Evolutionary conservation across 2,797 vertebrate genomes (phyloP).

Genomic region (Hypotaenidia okinawae): DNA sequence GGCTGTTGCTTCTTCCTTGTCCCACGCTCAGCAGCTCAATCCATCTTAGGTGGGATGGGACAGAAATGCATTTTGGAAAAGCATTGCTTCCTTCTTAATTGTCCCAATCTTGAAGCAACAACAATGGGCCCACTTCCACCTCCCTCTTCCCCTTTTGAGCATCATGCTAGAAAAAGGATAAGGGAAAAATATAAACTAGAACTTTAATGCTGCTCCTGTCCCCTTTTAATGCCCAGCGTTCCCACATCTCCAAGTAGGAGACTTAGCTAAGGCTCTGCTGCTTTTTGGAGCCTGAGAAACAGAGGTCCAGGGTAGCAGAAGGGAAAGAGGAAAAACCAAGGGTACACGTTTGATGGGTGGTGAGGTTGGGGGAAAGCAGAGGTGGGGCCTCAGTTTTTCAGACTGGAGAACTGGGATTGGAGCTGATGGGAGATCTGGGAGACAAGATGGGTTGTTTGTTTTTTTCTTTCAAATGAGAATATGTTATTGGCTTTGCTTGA

Average conservation of each 20-base stretch:
- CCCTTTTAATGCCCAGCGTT: neutral
- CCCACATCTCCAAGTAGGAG: accelerated
- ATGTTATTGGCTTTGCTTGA: neutral
- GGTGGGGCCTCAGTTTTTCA: neutral
- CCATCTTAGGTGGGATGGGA: neutral
- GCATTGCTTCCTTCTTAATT: neutral
- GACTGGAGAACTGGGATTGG: neutral
- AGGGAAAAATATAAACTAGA: neutral
- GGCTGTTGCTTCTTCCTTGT: neutral
- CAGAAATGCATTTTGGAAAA: neutral
- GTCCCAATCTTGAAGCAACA: neutral
- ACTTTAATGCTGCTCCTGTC: neutral
- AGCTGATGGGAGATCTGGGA: neutral
- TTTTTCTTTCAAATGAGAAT: neutral
- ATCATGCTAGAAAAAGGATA: neutral
- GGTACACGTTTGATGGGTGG: neutral
- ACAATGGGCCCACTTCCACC: accelerated
- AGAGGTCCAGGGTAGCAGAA: neutral
- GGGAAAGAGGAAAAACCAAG: neutral
- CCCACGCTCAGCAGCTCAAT: neutral
- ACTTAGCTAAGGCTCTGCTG: neutral
- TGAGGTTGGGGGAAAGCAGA: neutral
- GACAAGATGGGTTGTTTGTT: neutral
- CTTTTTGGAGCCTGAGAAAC: neutral
- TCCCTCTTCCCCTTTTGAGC: neutral